Percentiles rank a stretch among this genome's conserved stretches.
Conservation (phyloP, 2,888 invertebrate species). For the Tenthredo mesomela region DNA sequence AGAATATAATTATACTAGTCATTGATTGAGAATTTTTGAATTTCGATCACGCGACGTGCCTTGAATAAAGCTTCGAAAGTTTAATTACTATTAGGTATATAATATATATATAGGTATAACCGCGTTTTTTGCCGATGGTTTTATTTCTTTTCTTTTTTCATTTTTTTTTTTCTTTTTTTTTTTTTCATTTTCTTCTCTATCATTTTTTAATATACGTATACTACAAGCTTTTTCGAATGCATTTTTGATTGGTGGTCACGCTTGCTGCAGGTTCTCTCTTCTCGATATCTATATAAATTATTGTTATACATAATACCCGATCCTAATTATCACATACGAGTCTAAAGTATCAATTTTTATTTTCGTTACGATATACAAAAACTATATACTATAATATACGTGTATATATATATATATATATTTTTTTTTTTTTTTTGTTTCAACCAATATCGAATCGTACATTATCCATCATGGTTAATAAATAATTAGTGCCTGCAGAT, state of each 20-base stretch:
- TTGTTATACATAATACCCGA: background rate
- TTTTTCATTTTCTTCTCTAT: background rate
- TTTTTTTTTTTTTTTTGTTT: background rate
- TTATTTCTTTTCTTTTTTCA: background rate
- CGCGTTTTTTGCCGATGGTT: constrained; percentile 17
- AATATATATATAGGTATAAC: background rate
- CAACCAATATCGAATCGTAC: background rate
- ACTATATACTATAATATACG: background rate
- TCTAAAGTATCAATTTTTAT: constrained; percentile 7
- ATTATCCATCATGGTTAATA: background rate
- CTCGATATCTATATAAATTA: constrained; percentile 36
- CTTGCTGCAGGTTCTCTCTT: constrained; percentile 55
- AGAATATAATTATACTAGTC: background rate
- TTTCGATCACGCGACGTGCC: background rate
- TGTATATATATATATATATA: too few relatives aligned
- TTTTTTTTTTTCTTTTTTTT: background rate
- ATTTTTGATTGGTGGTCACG: constrained; percentile 63
- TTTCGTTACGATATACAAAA: background rate
- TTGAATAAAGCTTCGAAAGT: background rate
- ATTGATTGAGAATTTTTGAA: constrained; percentile 9
- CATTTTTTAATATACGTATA: background rate
- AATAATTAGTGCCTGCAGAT: constrained; percentile 13
- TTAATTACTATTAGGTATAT: background rate
- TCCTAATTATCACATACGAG: background rate
- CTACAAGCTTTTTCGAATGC: constrained; percentile 62